A percentile compares a stretch with the other conserved stretches of the same genome.
phyloP scores from a whole-genome alignment of 2,113 vertebrate genomes.

The Tragelaphus imberbis region DNA sequence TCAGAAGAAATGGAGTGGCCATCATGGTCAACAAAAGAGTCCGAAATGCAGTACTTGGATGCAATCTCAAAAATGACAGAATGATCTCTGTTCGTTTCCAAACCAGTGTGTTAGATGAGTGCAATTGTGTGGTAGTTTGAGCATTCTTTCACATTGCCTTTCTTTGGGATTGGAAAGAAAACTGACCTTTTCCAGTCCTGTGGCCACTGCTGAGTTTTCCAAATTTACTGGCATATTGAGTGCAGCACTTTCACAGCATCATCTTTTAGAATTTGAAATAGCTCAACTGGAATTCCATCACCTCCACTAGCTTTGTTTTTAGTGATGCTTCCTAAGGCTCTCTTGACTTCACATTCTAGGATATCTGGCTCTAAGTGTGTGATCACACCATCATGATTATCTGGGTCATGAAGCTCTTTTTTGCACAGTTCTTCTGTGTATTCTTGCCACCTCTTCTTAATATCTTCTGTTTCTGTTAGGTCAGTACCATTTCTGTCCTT shows the following conservation, averaged over 20 bases:
- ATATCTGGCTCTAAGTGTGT: background rate
- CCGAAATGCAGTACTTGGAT: too few relatives aligned
- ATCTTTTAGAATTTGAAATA: background rate
- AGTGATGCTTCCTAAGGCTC: background rate
- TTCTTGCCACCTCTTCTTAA: background rate
- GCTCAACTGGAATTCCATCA: background rate
- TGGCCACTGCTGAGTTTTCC: background rate
- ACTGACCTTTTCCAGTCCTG: background rate
- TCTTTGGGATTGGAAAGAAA: background rate
- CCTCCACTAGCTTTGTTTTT: background rate
- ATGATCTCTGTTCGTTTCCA: too few relatives aligned
- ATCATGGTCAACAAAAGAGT: too few relatives aligned
- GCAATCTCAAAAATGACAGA: too few relatives aligned
- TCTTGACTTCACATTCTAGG: background rate
- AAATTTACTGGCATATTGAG: background rate
- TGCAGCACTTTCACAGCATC: background rate
- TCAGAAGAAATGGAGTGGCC: too few relatives aligned
- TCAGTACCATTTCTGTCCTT: background rate
- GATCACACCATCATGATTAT: background rate
- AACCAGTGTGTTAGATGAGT: background rate
- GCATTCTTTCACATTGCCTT: background rate
- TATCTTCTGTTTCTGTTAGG: background rate
- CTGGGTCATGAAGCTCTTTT: background rate
- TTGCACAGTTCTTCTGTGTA: background rate
- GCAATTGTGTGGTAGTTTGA: background rate